phyloP scores from a whole-genome alignment of 2,888 invertebrate genomes.

The Eulithis prunata region DNA sequence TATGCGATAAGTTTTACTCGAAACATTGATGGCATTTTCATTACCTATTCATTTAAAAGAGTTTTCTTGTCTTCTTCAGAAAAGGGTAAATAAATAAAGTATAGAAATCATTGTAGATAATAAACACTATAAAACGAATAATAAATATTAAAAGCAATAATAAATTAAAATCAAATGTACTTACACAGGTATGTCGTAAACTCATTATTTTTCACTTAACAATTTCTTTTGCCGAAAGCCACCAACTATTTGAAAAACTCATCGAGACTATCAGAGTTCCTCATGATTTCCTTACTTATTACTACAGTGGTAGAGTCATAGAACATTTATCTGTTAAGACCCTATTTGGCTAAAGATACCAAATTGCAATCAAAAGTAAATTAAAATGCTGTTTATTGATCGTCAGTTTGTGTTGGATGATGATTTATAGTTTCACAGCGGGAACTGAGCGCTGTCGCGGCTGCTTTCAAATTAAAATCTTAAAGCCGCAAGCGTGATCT shows the following conservation, averaged over 20 bases:
- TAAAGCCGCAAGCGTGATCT: constrained; percentile 78
- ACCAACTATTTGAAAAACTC: no score
- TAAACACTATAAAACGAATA: no score
- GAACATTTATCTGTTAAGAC: neutral
- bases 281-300: no score
- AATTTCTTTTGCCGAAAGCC: no score
- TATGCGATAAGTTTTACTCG: constrained; percentile 38
- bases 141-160: no score
- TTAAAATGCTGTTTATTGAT: constrained; percentile 81
- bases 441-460: constrained; percentile 75
- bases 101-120: no score
- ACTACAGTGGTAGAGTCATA: no score
- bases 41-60: neutral
- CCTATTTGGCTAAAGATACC: constrained; percentile 63
- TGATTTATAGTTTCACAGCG: constrained; percentile 84
- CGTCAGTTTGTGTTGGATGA: constrained; percentile 60
- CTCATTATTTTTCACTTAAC: no score
- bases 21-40: constrained; percentile 23
- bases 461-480: constrained; percentile 80
- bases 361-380: constrained; percentile 77
- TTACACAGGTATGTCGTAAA: no score
- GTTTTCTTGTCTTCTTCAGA: neutral
- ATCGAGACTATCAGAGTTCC: no score
- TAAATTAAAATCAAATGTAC: no score
- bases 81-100: neutral